Evolutionary conservation across 92 coral and sea anemone genomes (phyloP).

Genomic region (Anthopleura xanthogrammica): DNA sequence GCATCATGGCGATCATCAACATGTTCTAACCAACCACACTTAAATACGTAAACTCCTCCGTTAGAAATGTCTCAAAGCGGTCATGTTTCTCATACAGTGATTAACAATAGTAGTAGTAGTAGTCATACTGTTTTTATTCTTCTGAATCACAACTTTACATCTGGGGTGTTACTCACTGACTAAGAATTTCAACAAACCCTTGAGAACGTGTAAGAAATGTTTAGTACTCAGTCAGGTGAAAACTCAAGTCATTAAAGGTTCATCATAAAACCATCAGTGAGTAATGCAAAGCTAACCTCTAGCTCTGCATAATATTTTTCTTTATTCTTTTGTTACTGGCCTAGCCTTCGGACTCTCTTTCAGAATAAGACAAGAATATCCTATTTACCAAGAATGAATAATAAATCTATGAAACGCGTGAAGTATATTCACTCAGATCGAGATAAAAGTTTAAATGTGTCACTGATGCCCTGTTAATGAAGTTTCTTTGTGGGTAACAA

Average conservation of each 20-base stretch:
- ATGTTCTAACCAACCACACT: no score
- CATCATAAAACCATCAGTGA: neutral
- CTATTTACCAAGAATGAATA: neutral
- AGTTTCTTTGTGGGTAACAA: slow-evolving; percentile 9
- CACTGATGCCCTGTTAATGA: slow-evolving; percentile 10
- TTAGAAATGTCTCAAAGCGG: no score
- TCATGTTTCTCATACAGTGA: neutral
- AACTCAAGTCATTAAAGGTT: neutral
- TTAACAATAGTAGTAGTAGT: neutral
- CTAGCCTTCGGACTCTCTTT: neutral
- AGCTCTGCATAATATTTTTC: neutral
- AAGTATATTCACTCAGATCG: neutral
- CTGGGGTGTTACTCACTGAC: neutral
- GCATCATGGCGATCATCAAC: no score
- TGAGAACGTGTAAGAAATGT: neutral
- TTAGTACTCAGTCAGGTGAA: neutral
- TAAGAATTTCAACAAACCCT: neutral
- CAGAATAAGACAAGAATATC: neutral
- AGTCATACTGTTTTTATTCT: neutral
- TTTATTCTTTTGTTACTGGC: neutral
- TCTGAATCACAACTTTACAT: neutral
- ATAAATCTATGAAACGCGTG: neutral
- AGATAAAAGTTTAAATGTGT: neutral
- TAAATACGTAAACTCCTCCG: no score
- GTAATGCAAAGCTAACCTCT: neutral